Conservation (phyloP, 2,797 vertebrate genomes). For the Synaphobranchus kaupii region DNA sequence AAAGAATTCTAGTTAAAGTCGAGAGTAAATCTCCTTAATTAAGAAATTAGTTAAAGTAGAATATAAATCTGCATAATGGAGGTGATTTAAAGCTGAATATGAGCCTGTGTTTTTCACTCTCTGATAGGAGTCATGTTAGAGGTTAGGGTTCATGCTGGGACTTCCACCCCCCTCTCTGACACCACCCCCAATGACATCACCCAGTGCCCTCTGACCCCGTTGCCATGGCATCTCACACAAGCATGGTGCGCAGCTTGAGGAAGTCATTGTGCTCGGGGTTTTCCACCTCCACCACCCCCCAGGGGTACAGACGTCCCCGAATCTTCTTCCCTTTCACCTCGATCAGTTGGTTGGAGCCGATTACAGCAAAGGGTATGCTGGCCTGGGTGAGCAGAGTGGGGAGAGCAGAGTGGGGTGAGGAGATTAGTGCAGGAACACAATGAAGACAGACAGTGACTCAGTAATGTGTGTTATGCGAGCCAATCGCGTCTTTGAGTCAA, state of each 20-base stretch:
- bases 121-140: too few species aligned
- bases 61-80: background rate
- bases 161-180: background rate
- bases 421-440: background rate
- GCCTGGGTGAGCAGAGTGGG: conserved; percentile 63
- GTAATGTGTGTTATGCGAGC: background rate
- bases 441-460: background rate
- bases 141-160: too few species aligned
- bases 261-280: conserved; percentile 94
- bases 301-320: conserved; percentile 82
- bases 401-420: conserved; percentile 29
- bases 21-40: too few species aligned
- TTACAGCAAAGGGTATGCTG: conserved; percentile 85
- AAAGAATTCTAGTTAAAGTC: too few species aligned
- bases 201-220: background rate
- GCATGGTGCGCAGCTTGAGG: conserved; percentile 85
- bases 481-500: too few species aligned
- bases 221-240: conserved; percentile 76
- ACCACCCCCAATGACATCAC: background rate
- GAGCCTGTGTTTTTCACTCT: too few species aligned
- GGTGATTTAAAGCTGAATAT: too few species aligned
- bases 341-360: conserved; percentile 88
- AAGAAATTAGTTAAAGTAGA: background rate
- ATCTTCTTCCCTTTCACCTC: conserved; percentile 94
- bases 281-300: conserved; percentile 89